A percentile compares a stretch with the other conserved stretches of the same genome.
These are phyloP conservation scores for Penaeus indicus DNA, from an alignment of 1,140 invertebrate genomes.

Conservation along the genomic window DNA sequence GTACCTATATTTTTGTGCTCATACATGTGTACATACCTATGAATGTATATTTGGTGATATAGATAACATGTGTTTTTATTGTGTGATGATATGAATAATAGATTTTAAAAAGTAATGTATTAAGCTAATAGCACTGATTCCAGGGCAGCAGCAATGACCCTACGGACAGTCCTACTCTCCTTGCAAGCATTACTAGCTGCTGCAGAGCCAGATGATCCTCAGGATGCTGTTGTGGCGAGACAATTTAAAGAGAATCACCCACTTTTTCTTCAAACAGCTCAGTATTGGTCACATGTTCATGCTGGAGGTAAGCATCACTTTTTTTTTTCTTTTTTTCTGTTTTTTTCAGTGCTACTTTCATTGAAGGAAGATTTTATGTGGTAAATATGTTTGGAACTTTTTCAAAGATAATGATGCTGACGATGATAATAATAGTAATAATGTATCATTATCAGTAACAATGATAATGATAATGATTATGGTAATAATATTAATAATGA, in stretches of 20 bases:
- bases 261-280: constrained; percentile 81
- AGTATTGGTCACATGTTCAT: constrained; percentile 95
- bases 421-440: no score
- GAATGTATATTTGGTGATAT: no score
- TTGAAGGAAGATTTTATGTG: no score
- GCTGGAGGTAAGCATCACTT: constrained; percentile 78
- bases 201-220: constrained; percentile 96
- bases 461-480: no score
- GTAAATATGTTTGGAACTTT: no score
- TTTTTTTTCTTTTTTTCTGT: neutral
- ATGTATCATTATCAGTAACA: no score
- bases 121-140: constrained; percentile 16
- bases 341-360: neutral
- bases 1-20: no score
- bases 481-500: no score
- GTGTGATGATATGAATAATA: no score
- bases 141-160: constrained; percentile 97
- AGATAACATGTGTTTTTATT: no score
- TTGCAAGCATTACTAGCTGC: constrained; percentile 91
- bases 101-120: neutral
- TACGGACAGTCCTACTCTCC: constrained; percentile 94
- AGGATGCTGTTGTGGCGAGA: constrained; percentile 96
- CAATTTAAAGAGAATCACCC: constrained; percentile 92
- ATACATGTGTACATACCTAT: no score
- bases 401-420: no score